Evolutionary conservation across 2,888 invertebrate genomes (phyloP).

Genomic region (Tetramorium bicarinatum): DNA sequence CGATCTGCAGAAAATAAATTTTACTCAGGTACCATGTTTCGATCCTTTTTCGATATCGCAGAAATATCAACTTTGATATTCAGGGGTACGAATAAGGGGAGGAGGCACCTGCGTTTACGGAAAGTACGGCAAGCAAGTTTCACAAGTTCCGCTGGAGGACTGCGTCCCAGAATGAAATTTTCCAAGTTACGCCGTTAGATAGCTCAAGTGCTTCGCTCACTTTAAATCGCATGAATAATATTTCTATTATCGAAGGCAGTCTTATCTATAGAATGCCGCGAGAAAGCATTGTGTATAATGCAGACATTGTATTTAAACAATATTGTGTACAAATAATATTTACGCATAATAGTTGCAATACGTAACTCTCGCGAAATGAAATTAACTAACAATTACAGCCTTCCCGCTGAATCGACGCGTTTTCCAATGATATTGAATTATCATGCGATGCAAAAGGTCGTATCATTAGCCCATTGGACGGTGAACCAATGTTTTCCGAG

Average conservation of each 20-base stretch:
- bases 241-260: background rate
- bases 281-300: background rate
- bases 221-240: constrained; percentile 41
- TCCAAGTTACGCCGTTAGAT: constrained; percentile 36
- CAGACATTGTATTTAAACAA: background rate
- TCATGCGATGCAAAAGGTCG: constrained; percentile 2
- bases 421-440: constrained; percentile 8
- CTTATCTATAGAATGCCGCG: background rate
- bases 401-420: too few species aligned
- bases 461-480: background rate
- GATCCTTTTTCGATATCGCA: constrained; percentile 5
- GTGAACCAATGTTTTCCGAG: background rate
- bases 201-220: constrained; percentile 16
- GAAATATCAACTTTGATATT: constrained; percentile 17
- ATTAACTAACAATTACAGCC: background rate
- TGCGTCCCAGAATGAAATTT: constrained; percentile 41
- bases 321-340: background rate
- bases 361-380: background rate
- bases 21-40: background rate
- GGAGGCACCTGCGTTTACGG: constrained; percentile 4
- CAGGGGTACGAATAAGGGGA: background rate
- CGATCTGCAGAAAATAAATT: background rate
- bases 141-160: constrained; percentile 26
- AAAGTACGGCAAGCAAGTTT: constrained; percentile 40
- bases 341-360: background rate